A percentile compares a stretch with the other conserved stretches of the same genome.
Evolutionary conservation across 2,797 vertebrate species (phyloP).

Genomic region (Hydrophis major): DNA sequence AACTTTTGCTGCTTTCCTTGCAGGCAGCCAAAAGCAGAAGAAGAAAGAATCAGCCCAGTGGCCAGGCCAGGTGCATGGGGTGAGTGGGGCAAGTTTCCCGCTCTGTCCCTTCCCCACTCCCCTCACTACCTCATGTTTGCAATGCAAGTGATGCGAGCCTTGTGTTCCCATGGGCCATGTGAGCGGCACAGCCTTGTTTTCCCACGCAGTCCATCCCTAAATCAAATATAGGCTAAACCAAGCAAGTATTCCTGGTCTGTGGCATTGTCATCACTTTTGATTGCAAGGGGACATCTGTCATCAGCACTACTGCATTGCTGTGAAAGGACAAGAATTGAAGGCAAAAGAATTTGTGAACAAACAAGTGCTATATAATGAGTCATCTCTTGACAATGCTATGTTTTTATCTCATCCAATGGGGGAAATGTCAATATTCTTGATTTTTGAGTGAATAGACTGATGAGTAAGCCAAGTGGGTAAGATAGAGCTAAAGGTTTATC

Average conservation of each 20-base stretch:
- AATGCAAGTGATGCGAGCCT: no score
- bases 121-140: no score
- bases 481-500: neutral
- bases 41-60: no score
- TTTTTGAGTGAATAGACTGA: neutral
- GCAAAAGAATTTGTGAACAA: neutral
- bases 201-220: neutral
- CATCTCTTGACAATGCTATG: neutral
- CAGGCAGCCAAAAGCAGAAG: no score
- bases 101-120: no score
- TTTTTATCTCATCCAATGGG: neutral
- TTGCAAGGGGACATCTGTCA: neutral
- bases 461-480: neutral
- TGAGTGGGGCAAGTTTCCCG: no score
- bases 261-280: neutral
- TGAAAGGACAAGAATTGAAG: neutral
- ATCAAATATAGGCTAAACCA: conserved; percentile 4
- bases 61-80: no score
- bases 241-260: neutral
- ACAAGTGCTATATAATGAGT: neutral
- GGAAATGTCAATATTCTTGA: neutral
- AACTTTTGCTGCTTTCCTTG: no score
- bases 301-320: neutral
- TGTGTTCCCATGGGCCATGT: no score
- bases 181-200: no score